These are phyloP conservation scores for Papilio demoleus DNA, from an alignment of 2,888 invertebrate species.

Conservation along the genomic window DNA sequence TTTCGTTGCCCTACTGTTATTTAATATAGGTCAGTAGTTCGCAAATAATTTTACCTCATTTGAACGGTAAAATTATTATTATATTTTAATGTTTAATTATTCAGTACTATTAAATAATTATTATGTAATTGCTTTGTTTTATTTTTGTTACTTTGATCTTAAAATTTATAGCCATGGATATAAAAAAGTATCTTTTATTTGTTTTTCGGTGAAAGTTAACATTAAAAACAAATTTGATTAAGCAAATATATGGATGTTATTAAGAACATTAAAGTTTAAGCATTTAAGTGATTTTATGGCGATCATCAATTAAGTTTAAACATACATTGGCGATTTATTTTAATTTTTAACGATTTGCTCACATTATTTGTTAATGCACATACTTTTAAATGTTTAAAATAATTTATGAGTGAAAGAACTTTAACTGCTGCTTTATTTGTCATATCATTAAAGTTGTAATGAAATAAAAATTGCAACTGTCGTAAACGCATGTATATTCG, in stretches of 20 bases:
- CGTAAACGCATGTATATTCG: not conserved
- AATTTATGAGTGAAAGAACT: slow-evolving; percentile 1
- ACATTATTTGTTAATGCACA: slow-evolving; percentile 43
- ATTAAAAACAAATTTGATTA: not conserved
- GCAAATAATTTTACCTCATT: not conserved
- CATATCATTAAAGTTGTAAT: not conserved
- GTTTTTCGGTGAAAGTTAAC: not conserved
- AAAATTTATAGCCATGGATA: not conserved
- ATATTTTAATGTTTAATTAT: no score
- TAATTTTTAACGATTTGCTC: slow-evolving; percentile 45
- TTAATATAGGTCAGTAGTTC: not conserved
- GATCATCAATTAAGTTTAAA: slow-evolving; percentile 33
- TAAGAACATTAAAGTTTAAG: slow-evolving; percentile 31
- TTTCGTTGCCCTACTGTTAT: slow-evolving; percentile 9
- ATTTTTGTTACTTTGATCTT: no score
- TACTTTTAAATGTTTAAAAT: slow-evolving; percentile 26
- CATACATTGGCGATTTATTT: slow-evolving; percentile 25
- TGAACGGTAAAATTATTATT: no score
- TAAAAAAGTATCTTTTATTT: not conserved
- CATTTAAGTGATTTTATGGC: slow-evolving; percentile 26
- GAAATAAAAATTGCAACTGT: not conserved
- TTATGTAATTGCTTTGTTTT: no score
- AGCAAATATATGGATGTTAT: not conserved
- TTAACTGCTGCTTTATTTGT: slow-evolving; percentile 21
- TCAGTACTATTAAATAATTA: no score